Percentiles rank a stretch among this genome's conserved stretches.
These are phyloP conservation scores for Chiloscyllium punctatum DNA, from an alignment of 2,797 vertebrate genomes.

Conservation along the genomic window DNA sequence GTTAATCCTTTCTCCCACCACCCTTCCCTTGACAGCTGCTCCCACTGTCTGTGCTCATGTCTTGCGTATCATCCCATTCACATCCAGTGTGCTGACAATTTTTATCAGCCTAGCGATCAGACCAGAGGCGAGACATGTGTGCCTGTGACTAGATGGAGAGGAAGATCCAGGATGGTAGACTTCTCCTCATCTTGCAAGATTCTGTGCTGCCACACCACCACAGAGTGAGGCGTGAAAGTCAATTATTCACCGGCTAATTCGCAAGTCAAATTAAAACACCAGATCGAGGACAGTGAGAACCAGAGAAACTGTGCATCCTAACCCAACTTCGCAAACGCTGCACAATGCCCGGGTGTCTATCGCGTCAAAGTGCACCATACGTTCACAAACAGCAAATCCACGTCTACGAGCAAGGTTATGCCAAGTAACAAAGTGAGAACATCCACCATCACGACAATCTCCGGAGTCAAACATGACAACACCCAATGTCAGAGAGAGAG, in stretches of 20 bases:
- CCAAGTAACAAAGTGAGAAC: background rate
- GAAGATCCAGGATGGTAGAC: too few species aligned
- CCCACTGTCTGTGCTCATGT: background rate
- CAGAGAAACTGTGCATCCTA: background rate
- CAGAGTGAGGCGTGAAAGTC: background rate
- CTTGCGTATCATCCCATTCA: too few species aligned
- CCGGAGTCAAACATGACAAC: too few species aligned
- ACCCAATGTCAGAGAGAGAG: too few species aligned
- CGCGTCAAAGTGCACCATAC: background rate
- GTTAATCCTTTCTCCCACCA: too few species aligned
- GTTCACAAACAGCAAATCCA: background rate
- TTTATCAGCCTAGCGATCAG: too few species aligned
- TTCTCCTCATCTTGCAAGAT: too few species aligned
- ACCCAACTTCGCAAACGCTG: background rate
- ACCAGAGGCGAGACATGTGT: too few species aligned
- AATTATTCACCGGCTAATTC: background rate
- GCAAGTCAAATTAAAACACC: conserved; percentile 10
- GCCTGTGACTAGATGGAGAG: too few species aligned
- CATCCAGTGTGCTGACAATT: too few species aligned
- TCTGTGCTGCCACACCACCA: too few species aligned
- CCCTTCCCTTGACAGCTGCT: too few species aligned
- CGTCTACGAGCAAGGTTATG: background rate
- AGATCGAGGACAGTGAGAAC: background rate
- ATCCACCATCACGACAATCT: background rate
- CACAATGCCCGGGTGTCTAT: background rate